Evolutionary conservation across 2,888 invertebrate genomes (phyloP).

Genomic region (Congeria kusceri): DNA sequence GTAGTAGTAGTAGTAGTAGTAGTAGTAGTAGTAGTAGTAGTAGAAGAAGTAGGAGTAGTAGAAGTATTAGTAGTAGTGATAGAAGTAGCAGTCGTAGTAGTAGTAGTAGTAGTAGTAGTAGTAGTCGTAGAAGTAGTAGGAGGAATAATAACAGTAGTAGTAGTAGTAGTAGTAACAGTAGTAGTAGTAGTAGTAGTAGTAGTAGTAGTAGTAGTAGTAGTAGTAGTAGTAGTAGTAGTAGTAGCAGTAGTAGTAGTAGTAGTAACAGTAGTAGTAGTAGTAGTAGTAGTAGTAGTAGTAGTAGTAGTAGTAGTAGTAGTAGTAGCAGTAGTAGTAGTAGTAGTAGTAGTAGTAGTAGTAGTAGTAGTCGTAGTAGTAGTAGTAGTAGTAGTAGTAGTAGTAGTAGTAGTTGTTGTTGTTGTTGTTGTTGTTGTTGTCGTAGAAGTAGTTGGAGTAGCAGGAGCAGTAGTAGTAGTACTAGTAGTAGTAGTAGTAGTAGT

Average conservation of each 20-base stretch:
- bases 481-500: conserved; percentile 5
- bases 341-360: too few species aligned
- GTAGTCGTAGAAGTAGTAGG: conserved; percentile 1
- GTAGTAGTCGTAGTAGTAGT: too few species aligned
- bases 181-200: conserved; percentile 16
- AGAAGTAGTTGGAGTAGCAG: conserved; percentile 7
- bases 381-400: too few species aligned
- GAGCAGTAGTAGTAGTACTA: conserved; percentile 10
- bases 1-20: not conserved
- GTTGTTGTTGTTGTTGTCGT: too few species aligned
- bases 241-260: conserved; percentile 12
- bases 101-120: too few species aligned
- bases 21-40: not conserved
- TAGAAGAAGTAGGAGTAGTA: not conserved
- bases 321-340: conserved; percentile 8
- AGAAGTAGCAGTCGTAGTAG: too few species aligned
- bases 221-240: conserved; percentile 15
- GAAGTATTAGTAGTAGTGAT: too few species aligned
- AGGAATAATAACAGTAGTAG: conserved; percentile 10
- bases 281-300: conserved; percentile 7
- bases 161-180: conserved; percentile 7
- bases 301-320: not conserved
- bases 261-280: conserved; percentile 16
- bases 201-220: conserved; percentile 12
- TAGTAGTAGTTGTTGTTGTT: conserved; percentile 2